Evolutionary conservation across 2,888 invertebrate genomes (phyloP).

Genomic region (Xestia c-nigrum): DNA sequence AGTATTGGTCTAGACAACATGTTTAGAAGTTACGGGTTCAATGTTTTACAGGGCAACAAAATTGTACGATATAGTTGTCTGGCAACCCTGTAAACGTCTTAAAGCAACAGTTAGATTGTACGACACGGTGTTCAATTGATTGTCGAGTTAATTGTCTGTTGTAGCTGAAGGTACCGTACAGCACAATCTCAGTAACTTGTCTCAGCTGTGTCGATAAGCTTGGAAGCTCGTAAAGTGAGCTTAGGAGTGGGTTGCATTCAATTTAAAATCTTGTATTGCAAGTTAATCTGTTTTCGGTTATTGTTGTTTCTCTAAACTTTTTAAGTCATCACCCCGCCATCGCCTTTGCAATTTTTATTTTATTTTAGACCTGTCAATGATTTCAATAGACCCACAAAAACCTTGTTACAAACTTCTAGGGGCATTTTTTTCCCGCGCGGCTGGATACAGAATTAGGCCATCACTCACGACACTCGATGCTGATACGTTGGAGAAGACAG

Average conservation of each 20-base stretch:
- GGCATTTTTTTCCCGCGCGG: conserved; percentile 1
- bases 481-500: conserved; percentile 28
- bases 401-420: not conserved
- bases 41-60: conserved; percentile 23
- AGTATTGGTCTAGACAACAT: conserved; percentile 15
- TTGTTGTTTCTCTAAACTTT: not conserved
- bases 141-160: conserved; percentile 42
- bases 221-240: conserved; percentile 4
- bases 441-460: conserved; percentile 28
- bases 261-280: not conserved
- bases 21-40: conserved; percentile 23
- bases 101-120: conserved; percentile 40
- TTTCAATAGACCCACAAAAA: not conserved
- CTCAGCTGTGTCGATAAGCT: conserved; percentile 7
- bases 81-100: conserved; percentile 12
- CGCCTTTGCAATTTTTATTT: not conserved
- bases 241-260: not conserved
- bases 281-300: not conserved
- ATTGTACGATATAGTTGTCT: conserved; percentile 20
- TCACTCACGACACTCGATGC: conserved; percentile 36
- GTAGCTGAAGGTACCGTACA: conserved; percentile 23
- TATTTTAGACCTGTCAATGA: not conserved
- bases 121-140: conserved; percentile 45
- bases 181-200: conserved; percentile 12
- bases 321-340: no score